phyloP scores from a whole-genome alignment of 2,113 vertebrate genomes.

The Pituophis catenifer region DNA sequence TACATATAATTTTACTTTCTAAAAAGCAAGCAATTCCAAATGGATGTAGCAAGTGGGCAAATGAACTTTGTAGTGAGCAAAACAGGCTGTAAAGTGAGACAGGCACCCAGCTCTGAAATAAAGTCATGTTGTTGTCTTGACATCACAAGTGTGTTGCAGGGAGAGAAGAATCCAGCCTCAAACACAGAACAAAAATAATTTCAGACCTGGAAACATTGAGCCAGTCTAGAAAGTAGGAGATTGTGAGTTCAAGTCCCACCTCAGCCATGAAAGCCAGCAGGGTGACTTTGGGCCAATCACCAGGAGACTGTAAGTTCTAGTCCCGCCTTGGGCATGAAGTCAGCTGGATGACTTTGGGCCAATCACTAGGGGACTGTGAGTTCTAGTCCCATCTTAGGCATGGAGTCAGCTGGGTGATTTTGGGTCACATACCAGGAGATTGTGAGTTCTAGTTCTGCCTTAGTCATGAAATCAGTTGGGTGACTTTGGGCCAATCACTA shows the following conservation, averaged over 20 bases:
- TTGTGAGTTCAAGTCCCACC: background rate
- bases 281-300: too few relatives aligned
- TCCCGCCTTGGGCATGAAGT: too few relatives aligned
- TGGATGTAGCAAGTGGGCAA: background rate
- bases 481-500: too few relatives aligned
- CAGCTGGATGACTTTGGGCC: too few relatives aligned
- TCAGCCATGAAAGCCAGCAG: too few relatives aligned
- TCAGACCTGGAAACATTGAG: background rate
- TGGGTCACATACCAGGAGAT: too few relatives aligned
- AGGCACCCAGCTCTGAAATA: background rate
- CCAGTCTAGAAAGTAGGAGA: background rate
- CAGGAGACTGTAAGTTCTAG: too few relatives aligned
- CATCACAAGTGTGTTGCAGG: background rate
- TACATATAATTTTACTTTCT: background rate
- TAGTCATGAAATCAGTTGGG: too few relatives aligned
- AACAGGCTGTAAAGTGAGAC: background rate
- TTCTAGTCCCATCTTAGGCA: accelerated
- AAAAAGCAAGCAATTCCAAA: background rate
- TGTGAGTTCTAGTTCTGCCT: too few relatives aligned
- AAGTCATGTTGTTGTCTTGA: background rate
- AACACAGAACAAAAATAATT: background rate
- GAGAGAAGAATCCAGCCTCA: background rate
- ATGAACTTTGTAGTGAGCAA: background rate
- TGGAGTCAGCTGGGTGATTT: too few relatives aligned
- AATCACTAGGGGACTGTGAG: too few relatives aligned